Base-by-base conservation (phyloP, 2,888 invertebrate species). In the Limenitis camilla region DNA sequence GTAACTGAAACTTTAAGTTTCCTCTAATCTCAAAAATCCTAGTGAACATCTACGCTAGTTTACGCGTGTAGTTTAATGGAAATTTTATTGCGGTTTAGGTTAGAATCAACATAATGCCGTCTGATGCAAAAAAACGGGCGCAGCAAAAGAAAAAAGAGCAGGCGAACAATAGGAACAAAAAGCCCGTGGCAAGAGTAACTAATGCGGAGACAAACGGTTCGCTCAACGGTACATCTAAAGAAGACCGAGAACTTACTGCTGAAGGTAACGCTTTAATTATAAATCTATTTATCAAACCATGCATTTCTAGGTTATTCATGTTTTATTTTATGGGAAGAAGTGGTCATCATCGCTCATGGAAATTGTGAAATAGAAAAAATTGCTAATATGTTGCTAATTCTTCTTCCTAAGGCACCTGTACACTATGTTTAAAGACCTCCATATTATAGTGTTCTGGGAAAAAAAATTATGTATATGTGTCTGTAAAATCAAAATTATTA, bases 141-240 rank as follows among this genome's bases (percentile, higher is more conserved):
- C 97, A 96, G 74, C 96, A 96, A 75, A 96, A 97, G 81, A 99
- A 99, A 85, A 99, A 99, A 78, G 98, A 97, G 63, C 96, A 96
- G 49, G 94, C 95, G 5, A 94, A 93, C 73, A 92, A 91, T 58
- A 91, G 94, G 63, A 90, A 81, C 63, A 88, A 88, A 71, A 88
- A 88, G 58, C 83, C 89, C 60, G 83, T 89, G 63, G 78, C 85
- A 42, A 78, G 82, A 71, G 89, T 86, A 65, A 89, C 82, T 50
- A 75, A 78, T 44, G 81, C 81, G 27, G 90, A 89, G 4, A 88
- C 89, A 53, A 91, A 91, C 66, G 90, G 90, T 61, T 78, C 84
- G 44, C 82, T 83, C 51, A 76, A 81, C 61, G 82, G 82, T 29
- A 69, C 69, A 42, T 65, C 56, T 5, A 75, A 74, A 66, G 86